Conservation (phyloP, 2,888 invertebrate species). For the Spilarctia lutea region DNA sequence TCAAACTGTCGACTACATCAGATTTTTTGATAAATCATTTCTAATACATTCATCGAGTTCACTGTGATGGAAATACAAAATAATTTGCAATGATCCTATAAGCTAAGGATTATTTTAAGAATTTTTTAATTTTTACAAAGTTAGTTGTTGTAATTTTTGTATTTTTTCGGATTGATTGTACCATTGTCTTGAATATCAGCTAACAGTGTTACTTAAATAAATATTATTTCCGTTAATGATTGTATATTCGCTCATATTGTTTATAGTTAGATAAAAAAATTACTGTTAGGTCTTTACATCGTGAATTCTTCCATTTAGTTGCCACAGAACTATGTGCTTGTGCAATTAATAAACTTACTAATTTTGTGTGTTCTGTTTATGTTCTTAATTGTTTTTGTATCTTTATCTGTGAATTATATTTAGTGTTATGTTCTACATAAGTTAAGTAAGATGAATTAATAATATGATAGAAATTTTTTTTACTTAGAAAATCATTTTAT, state of each 20-base stretch:
- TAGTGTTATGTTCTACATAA: neutral
- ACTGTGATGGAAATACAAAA: neutral
- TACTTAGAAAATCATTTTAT: neutral
- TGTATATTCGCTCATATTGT: neutral
- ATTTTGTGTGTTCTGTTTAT: neutral
- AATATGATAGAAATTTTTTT: neutral
- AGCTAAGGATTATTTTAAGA: neutral
- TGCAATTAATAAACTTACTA: constrained; percentile 35
- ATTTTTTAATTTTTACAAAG: neutral
- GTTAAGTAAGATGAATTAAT: neutral
- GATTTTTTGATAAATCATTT: neutral
- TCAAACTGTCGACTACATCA: neutral
- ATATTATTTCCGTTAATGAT: neutral
- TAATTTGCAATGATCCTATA: neutral
- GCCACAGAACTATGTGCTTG: constrained; percentile 63
- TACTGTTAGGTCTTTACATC: constrained; percentile 41
- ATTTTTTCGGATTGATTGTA: neutral
- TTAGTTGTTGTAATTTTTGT: neutral
- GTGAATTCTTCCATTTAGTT: constrained; percentile 82
- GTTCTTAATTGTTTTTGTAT: constrained; percentile 1
- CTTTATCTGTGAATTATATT: neutral
- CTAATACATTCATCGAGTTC: neutral
- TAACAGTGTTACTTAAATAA: neutral
- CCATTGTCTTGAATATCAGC: neutral
- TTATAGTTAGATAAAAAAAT: neutral